Conservation (phyloP, 2,888 invertebrate species). For the Candidula unifasciata region DNA sequence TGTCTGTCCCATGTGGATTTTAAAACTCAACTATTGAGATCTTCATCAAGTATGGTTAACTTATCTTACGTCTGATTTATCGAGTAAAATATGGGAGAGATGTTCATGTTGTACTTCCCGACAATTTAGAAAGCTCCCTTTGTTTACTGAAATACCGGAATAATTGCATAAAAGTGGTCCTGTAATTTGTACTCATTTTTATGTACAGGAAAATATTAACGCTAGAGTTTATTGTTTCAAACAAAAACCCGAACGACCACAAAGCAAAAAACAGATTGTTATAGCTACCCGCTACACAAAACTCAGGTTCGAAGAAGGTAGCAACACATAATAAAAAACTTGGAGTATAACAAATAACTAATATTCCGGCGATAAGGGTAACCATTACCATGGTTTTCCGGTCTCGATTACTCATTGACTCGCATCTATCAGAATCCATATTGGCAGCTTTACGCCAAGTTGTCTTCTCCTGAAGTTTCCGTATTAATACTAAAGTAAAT, state of each 20-base stretch:
- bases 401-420: neutral
- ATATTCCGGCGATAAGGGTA: neutral
- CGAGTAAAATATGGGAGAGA: no score
- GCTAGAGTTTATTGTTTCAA: conserved; percentile 5
- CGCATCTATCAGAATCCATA: neutral
- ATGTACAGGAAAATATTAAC: neutral
- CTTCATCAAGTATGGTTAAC: no score
- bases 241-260: neutral
- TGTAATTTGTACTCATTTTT: conserved; percentile 2
- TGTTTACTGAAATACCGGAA: no score
- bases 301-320: neutral
- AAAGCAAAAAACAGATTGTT: neutral
- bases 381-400: neutral
- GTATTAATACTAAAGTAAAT: neutral
- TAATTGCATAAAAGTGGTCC: neutral
- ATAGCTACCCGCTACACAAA: neutral
- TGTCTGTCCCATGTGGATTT: no score
- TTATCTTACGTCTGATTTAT: no score
- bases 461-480: neutral
- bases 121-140: no score
- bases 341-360: neutral
- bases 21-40: no score
- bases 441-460: neutral
- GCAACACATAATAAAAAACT: neutral
- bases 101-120: no score